Evolutionary conservation across 92 coral and sea anemone genomes (phyloP), one percentile per base, ranked within the genome.

Genomic region (Phenganax marumi): DNA sequence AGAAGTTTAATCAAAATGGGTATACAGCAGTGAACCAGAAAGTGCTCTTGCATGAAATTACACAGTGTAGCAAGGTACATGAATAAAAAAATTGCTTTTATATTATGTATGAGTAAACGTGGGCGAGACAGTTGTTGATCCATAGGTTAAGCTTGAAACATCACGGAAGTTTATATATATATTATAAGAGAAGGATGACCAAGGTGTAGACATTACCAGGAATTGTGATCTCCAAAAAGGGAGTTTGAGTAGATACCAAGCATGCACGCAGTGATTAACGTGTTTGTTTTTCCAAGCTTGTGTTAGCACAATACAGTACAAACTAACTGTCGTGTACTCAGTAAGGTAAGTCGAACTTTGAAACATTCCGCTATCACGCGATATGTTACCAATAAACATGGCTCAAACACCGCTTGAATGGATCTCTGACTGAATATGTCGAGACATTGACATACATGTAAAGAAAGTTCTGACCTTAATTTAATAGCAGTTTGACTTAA

Each of bases 311-410:
- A 66, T 66, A 66, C 43, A 9, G 49, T 64, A 64, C 43, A 64
- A 25, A 64, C 68, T 9, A 19, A 56, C 6, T 6, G 13, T 62
- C 68, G 68, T 62, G 22, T 62, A 62, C 68, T 39, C 21, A 62
- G 68, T 8, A 66, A 66, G 72, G 72, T 66, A 25, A 48, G 72
- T 66, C 43, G 72, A 66, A 66, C 72, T 66, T 66, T 66, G 49
- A 25, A 33, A 66, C 72, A 66, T 66, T 33, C 72, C 72, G 72
- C 24, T 66, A 66, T 66, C 72, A 66, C 72, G 72, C 72, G 72
- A 66, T 66, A 33, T 66, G 48, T 33, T 62, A 62, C 24, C 8
- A 19, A 6, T 62, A 62, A 62, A 62, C 68, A 62, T 12, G 68
- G 13, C 43, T 62, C 24, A 39, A 39, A 25, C 17, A 33, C 50